Evolutionary conservation across 2,888 invertebrate genomes (phyloP), one percentile per base, ranked within the genome.

Genomic region (Volucella inflata): DNA sequence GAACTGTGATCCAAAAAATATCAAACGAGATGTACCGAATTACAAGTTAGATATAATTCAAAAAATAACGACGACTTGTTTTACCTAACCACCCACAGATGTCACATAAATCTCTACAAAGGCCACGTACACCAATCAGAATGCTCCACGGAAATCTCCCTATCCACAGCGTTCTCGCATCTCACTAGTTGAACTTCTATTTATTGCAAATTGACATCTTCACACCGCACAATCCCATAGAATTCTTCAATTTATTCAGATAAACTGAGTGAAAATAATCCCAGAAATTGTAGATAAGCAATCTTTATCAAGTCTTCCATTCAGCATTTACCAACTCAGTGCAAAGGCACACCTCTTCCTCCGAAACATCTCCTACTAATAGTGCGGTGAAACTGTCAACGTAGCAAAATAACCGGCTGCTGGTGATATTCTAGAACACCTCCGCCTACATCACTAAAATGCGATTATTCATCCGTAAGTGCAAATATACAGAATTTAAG

Each of bases 51-150:
- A 9, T 38, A 6, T n/a, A 57, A 50, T 50, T 68, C 42, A 2
- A 44, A 70, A 30, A 11, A 12, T 9, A 68, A 68, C 68, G 10
- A 16, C 36, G 16, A 11, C 1, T 9, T 2, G 2, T 12, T 2
- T n/a, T 10, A 12, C 8, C 75, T 71, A 79, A 21, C 46, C 2
- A 8, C 0, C 42, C 9, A 36, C 17, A 87, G 85, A 68, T 81
- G 78, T 68, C 78, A 10, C 42, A n/a, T 1, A 2, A 8, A 11
- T 12, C 57, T 30, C 0, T 12, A 62, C 14, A 71, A 71, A 72
- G 50, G 55, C 17, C 87, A 88, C 87, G 78, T 83, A 46, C 75
- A 80, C 88, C 88, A 88, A 88, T 88, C 88, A 88, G 75, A 88
- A 80, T 67, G 44, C 38, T 85, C 87, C 88, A 88, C 87, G 87